These are phyloP conservation scores for Nycticorax nycticorax DNA, from an alignment of 2,113 vertebrate species.

Conservation along the genomic window DNA sequence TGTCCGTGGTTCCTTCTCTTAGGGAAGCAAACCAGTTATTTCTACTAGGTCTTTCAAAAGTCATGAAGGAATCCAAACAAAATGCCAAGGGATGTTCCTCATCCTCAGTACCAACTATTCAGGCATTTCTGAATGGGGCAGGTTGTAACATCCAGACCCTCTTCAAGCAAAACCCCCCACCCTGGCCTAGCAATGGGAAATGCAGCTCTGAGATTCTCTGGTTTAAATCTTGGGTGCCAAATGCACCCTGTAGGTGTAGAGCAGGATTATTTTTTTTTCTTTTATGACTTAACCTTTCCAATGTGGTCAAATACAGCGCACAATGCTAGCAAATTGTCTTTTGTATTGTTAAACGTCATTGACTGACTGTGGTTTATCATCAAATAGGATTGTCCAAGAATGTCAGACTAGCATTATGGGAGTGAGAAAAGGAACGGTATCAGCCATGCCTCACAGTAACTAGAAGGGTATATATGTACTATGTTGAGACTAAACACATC, in stretches of 20 bases:
- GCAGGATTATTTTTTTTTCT: neutral
- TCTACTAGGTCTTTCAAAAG: neutral
- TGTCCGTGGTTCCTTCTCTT: neutral
- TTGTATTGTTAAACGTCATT: neutral
- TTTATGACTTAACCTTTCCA: neutral
- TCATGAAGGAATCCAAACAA: neutral
- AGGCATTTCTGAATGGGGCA: neutral
- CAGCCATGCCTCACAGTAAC: neutral
- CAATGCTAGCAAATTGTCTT: neutral
- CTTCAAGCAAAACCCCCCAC: neutral
- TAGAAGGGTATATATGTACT: neutral
- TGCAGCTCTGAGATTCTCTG: neutral
- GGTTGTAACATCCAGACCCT: neutral
- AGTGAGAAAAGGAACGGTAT: neutral
- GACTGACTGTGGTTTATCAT: neutral
- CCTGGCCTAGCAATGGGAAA: neutral
- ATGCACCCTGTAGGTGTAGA: neutral
- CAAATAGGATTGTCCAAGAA: neutral
- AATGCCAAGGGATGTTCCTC: neutral
- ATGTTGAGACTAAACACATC: slow-evolving; percentile 2
- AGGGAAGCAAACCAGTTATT: neutral
- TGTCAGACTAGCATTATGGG: neutral
- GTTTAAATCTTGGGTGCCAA: neutral
- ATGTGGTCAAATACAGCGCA: neutral
- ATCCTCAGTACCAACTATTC: neutral